Base-by-base conservation (phyloP, 1,140 invertebrate genomes). In the Armadillidium nasatum region DNA sequence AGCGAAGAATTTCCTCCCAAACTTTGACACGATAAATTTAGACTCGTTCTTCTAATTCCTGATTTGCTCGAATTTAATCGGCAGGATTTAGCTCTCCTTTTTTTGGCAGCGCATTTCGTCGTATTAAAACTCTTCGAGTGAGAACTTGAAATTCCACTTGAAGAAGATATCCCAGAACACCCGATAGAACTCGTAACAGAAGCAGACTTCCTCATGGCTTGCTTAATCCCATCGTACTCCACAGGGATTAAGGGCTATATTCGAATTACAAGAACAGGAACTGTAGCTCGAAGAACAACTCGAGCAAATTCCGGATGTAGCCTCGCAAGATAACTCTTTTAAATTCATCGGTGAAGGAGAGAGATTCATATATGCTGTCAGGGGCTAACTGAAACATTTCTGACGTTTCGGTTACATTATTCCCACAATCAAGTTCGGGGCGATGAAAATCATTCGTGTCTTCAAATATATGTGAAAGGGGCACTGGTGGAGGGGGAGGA, bases 331-430 rank as follows among this genome's bases (percentile, higher is more conserved):
- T 60, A 19, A 19, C 1, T 60, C 19, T 7, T 13, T 13, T 13
- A 19, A n/a, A 19, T 19, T 60, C 50, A 3, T 60, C 11, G 50
- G 19, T 60, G 7, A 60, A 60, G 50, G 50, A 60, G 19, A 60
- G 50, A 60, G 50, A 60, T 75, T 75, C 73, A 33, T 75, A 75
- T 21, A 75, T 67, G n/a, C 73, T 44, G 54, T 75, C 73, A 67
- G 73, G 73, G 44, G 73, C 54, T 21, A 75, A 33, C 60, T 75
- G 73, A 33, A 68, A 60, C 50, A 60, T 60, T 13, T 13, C 11
- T 19, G 50, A 60, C 1, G 11, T 60, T 60, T 60, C 50, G 19
- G 1, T 13, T 60, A 15, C 11, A 15, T 60, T 19, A 60, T 13
- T 13, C 1, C 19, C 7, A 60, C 7, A 1, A 60, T 60, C 50